These are phyloP conservation scores for Actenoides hombroni DNA, from an alignment of 2,113 vertebrate genomes.

Conservation along the genomic window DNA sequence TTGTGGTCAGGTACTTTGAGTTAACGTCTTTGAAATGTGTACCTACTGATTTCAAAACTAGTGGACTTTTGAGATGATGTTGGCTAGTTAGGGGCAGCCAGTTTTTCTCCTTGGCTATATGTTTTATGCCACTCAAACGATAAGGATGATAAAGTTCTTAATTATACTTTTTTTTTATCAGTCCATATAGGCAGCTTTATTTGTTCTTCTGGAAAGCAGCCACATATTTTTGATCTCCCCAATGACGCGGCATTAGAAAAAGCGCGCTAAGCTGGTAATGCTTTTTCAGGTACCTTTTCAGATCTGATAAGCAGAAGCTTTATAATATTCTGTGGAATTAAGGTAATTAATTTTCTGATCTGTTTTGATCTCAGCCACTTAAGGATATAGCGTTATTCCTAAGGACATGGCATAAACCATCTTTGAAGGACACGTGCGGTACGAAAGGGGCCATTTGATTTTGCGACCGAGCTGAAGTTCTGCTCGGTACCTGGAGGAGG, in stretches of 20 bases:
- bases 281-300: background rate
- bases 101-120: background rate
- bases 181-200: background rate
- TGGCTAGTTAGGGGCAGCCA: background rate
- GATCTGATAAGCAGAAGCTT: background rate
- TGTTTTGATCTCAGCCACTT: background rate
- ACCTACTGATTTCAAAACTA: background rate
- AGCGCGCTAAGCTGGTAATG: rapidly evolving
- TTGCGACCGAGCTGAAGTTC: background rate
- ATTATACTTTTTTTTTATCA: background rate
- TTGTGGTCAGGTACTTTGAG: background rate
- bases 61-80: background rate
- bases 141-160: background rate
- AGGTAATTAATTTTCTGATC: background rate
- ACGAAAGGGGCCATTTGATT: rapidly evolving
- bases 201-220: background rate
- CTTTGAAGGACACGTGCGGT: background rate
- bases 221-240: background rate
- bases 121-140: background rate
- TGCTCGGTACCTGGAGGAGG: background rate
- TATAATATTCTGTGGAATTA: background rate
- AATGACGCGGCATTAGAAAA: background rate
- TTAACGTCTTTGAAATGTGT: background rate
- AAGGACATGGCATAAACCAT: rapidly evolving
- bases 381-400: rapidly evolving